Base-by-base conservation (phyloP, 92 coral and sea anemone genomes). In the Porites rus region DNA sequence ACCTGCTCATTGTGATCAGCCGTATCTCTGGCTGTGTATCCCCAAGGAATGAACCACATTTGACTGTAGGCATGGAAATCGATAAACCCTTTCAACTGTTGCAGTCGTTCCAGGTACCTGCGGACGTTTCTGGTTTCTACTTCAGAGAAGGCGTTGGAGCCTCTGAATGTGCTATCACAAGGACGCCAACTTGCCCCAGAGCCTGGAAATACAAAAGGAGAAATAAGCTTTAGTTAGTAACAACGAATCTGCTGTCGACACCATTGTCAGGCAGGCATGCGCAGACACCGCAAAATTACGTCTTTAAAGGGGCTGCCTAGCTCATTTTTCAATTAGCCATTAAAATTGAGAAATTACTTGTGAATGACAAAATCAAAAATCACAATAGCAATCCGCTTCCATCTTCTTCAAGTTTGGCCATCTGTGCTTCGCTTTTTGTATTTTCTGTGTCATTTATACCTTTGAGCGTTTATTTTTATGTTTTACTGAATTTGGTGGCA, bases 1-100 rank as follows among this genome's bases (percentile, higher is more conserved):
- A 93, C 96, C 93, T 89, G 97, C 50, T 91, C 94, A 13, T 10
- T 0, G 43, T 96, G 69, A 72, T 96, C 91, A 2, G 72, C 89
- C 10, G 96, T 65, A 12, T 62, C 24, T 11, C 5, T 52, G 0
- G 63, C 60, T 7, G 98, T 93, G 89, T 94, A 95, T 17, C 99
- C 99, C 99, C 99, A 96, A 0, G 99, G 98, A 21, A 96, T 95
- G 79, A 96, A 92, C 92, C 98, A 94, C 92, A 96, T 87, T 73
- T 96, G 99, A 75, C 98, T 92, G 91, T 92, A 96, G 46, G 98
- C 93, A 68, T 96, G 99, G 38, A 95, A 90, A 79, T 96, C 99
- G 53, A 96, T 90, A 68, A 94, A 96, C 6, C 96, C 99, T 78
- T 94, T 93, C 46, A 96, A 72, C 25, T 77, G 43, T 51, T 75